Conservation (phyloP, 2,797 vertebrate genomes). For the Propithecus perrieri region DNA sequence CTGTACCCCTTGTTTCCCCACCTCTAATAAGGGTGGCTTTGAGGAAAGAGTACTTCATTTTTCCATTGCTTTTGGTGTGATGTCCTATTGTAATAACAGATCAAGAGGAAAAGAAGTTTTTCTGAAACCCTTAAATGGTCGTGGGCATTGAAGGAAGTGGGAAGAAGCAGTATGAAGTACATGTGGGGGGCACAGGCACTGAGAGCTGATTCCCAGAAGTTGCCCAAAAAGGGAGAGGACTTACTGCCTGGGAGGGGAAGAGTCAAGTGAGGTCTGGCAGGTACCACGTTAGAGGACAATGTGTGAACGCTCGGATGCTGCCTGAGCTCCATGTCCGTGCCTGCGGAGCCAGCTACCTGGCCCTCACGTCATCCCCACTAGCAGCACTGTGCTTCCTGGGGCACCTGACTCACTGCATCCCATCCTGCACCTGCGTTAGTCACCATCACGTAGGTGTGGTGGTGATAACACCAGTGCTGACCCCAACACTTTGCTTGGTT, state of each 20-base stretch:
- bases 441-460: not conserved
- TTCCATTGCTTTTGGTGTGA: not conserved
- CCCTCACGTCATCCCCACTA: not conserved
- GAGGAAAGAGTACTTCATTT: not conserved
- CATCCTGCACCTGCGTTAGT: not conserved
- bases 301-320: not conserved
- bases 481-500: not conserved
- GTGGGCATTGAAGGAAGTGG: not conserved
- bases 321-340: not conserved
- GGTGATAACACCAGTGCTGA: not conserved
- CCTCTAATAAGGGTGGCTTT: not conserved
- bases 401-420: not conserved
- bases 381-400: not conserved
- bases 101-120: not conserved
- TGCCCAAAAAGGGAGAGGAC: not conserved
- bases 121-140: not conserved
- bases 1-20: not conserved
- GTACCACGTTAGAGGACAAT: not conserved
- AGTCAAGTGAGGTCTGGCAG: not conserved
- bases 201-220: not conserved
- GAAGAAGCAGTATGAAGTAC: not conserved
- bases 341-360: not conserved
- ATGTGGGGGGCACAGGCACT: not conserved
- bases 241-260: not conserved
- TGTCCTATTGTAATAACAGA: not conserved